These are phyloP conservation scores for Dinocampus coccinellae DNA, from an alignment of 2,888 invertebrate genomes.

Conservation along the genomic window DNA sequence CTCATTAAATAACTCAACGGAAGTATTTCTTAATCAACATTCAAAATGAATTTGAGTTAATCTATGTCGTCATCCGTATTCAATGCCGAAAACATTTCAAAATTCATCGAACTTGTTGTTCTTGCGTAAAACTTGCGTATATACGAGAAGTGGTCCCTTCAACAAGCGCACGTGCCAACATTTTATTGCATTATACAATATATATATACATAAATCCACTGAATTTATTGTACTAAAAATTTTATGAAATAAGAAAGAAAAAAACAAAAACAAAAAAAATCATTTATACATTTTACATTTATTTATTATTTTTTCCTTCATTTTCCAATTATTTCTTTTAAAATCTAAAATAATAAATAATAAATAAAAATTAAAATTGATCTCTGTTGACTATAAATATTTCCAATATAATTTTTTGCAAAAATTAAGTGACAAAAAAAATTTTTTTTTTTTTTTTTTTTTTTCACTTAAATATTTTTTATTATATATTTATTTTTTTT, in stretches of 20 bases:
- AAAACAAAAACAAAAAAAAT: constrained; percentile 16
- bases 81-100: constrained; percentile 60
- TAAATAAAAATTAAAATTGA: no score
- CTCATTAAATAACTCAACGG: constrained; percentile 27
- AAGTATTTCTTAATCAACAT: constrained; percentile 25
- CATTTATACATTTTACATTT: no score
- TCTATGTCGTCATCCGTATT: constrained; percentile 47
- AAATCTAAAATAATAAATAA: no score
- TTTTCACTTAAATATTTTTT: not conserved
- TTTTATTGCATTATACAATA: constrained; percentile 14
- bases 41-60: constrained; percentile 11
- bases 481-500: constrained; percentile 1
- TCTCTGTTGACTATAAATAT: no score
- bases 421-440: not conserved
- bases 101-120: constrained; percentile 42
- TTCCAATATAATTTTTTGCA: no score
- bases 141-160: constrained; percentile 1
- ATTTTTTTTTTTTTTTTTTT: not conserved
- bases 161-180: not conserved
- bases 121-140: constrained; percentile 5
- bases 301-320: no score
- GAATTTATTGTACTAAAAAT: no score
- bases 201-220: constrained; percentile 10
- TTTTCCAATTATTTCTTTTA: no score
- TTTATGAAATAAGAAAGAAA: no score